Evolutionary conservation across 1,140 invertebrate genomes (phyloP).

Genomic region (Drosophila sucinea): DNA sequence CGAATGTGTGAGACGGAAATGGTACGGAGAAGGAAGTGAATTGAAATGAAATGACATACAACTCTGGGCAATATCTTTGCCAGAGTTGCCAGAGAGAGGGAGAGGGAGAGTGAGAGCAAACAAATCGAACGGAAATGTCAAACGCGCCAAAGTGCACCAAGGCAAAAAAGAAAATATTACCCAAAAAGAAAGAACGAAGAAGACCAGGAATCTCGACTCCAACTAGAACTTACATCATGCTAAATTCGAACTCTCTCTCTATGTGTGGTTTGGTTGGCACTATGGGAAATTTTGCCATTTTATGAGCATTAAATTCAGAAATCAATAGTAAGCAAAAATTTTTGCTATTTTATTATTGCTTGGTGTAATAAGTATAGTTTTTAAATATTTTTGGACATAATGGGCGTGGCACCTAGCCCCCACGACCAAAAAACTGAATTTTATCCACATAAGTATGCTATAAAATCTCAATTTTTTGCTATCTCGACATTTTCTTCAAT

Average conservation of each 20-base stretch:
- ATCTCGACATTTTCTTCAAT: too few relatives aligned
- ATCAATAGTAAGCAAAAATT: too few relatives aligned
- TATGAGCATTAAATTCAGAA: too few relatives aligned
- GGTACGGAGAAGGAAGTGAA: slow-evolving; percentile 36
- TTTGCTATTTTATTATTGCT: too few relatives aligned
- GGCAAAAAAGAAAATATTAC: slow-evolving; percentile 65
- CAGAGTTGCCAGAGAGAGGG: slow-evolving; percentile 10
- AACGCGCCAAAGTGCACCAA: slow-evolving; percentile 77
- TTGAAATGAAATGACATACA: slow-evolving; percentile 60
- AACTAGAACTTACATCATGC: slow-evolving; percentile 2
- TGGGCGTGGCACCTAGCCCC: too few relatives aligned
- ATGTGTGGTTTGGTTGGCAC: neutral
- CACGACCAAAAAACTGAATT: too few relatives aligned
- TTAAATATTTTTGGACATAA: too few relatives aligned
- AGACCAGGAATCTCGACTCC: slow-evolving; percentile 19
- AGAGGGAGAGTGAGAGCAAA: slow-evolving; percentile 51
- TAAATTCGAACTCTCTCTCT: neutral
- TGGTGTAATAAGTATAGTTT: too few relatives aligned
- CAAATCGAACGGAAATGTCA: slow-evolving; percentile 82
- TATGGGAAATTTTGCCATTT: too few relatives aligned
- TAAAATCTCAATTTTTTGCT: too few relatives aligned
- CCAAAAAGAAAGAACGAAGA: slow-evolving; percentile 29
- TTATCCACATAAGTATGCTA: too few relatives aligned
- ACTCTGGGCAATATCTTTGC: slow-evolving; percentile 38
- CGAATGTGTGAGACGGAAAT: slow-evolving; percentile 56